Base-by-base conservation (phyloP, 1,140 invertebrate species). In the Onthophagus taurus region DNA sequence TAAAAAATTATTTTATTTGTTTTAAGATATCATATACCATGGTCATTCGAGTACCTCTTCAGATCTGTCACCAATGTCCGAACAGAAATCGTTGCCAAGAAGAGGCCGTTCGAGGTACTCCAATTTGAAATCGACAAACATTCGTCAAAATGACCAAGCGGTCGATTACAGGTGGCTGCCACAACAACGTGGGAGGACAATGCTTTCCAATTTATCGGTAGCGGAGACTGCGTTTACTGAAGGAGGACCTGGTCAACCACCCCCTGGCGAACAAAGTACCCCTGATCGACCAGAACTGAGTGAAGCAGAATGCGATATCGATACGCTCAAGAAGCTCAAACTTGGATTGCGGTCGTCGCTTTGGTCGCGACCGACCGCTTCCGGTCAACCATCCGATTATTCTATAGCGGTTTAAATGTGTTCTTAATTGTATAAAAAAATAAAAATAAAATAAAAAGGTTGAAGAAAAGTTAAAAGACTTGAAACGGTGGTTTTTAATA, bases 61-160 rank as follows among this genome's bases (percentile, higher is more conserved):
- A 53, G 81, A 84, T 65, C 76, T 83, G 59, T 83, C 80, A 52
- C 80, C 80, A 51, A 81, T 82, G 77, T 80, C 79, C 50, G 81
- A 83, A 63, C 78, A 81, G 66, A 83, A 83, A 63, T 83, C 80
- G 48, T 67, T 83, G 50, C 77, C 78, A 53, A 69, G 78, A 56
- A 72, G 78, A 61, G 77, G 76, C 62, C 68, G 76, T 59, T 77
- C 77, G 61, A 80, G 78, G 77, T 80, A 74, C 20, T 11, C 17
- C 9, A 3, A 16, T 12, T 13, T 34, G 8, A 34, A 34, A 34
- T 14, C 9, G 16, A 34, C 17, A 17, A 12, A 4, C 13, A 9
- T 35, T 35, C 14, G 14, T 8, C 8, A 30, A 13, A 30, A 30
- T 3, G 14, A n/a, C n/a, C 14, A 35, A 47, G 31, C 39, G 39